These are phyloP conservation scores for Epirrhoe tristata DNA, from an alignment of 2,888 invertebrate genomes.

Conservation along the genomic window DNA sequence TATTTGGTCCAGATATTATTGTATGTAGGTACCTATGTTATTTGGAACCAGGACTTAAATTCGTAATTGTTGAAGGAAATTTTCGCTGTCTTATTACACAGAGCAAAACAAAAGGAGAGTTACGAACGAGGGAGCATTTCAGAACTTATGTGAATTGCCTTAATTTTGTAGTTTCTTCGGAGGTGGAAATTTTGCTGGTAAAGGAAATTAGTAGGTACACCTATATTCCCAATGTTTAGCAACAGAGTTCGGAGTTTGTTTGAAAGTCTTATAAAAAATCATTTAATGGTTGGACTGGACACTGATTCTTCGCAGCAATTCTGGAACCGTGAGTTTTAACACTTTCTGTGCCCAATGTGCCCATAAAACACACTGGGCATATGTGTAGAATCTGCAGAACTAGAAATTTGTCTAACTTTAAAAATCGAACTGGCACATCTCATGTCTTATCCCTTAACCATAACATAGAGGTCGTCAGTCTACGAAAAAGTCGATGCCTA, in stretches of 20 bases:
- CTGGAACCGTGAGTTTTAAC: too few relatives aligned
- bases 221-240: neutral
- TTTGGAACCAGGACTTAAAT: neutral
- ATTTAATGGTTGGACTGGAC: neutral
- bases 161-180: constrained; percentile 24
- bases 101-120: constrained; percentile 23
- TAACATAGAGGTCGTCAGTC: neutral
- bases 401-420: too few relatives aligned
- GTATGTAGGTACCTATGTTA: neutral
- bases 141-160: constrained; percentile 24
- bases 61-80: constrained; percentile 22
- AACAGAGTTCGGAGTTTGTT: neutral
- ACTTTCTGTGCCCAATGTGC: too few relatives aligned
- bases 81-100: constrained; percentile 16
- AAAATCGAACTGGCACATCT: too few relatives aligned
- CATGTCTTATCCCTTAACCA: neutral
- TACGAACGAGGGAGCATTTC: constrained; percentile 4
- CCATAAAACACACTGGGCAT: too few relatives aligned
- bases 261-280: neutral
- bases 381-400: too few relatives aligned
- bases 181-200: constrained; percentile 11
- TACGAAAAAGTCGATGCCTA: neutral
- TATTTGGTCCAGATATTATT: too few relatives aligned
- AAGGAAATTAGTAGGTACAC: constrained; percentile 5
- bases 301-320: too few relatives aligned